These are phyloP conservation scores for Aradophagus sp. DNA, from an alignment of 1,140 invertebrate species.

Conservation along the genomic window DNA sequence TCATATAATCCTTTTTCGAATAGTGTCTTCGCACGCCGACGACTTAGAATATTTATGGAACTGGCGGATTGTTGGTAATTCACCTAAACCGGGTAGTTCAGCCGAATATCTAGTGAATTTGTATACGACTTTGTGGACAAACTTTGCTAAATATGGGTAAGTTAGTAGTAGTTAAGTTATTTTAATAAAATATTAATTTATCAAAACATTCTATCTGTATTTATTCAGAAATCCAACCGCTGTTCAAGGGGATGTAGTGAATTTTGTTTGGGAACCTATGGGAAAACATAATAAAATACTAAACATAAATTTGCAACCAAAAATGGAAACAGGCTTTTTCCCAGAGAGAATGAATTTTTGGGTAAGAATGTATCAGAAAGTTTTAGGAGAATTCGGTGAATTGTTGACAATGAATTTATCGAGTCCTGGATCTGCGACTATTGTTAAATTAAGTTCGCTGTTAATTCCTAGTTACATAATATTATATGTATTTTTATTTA, in stretches of 20 bases:
- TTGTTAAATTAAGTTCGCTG: constrained; percentile 6
- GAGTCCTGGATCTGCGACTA: not conserved
- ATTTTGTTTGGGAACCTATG: constrained; percentile 43
- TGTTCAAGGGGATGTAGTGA: constrained; percentile 14
- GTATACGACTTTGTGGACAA: constrained; percentile 45
- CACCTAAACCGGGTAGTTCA: constrained; percentile 7
- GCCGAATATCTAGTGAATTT: constrained; percentile 19
- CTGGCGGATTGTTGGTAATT: constrained; percentile 24
- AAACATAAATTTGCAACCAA: constrained; percentile 20
- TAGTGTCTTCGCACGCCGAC: constrained; percentile 45
- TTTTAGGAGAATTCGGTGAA: constrained; percentile 32
- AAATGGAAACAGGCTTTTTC: constrained; percentile 39
- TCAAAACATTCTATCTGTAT: not conserved
- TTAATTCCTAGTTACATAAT: no score
- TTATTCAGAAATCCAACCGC: constrained; percentile 38
- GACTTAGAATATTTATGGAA: constrained; percentile 49
- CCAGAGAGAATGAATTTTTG: constrained; percentile 47
- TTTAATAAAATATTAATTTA: constrained; percentile 1
- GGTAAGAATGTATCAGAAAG: constrained; percentile 34
- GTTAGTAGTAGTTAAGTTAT: not conserved
- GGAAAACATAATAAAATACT: constrained; percentile 42
- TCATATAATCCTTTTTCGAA: no score
- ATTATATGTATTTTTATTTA: no score
- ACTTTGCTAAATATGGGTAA: constrained; percentile 49
- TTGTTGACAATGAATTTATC: constrained; percentile 12